Percentiles rank a stretch among this genome's conserved stretches.
phyloP scores from a whole-genome alignment of 2,888 invertebrate genomes.

The Seira musarum region DNA sequence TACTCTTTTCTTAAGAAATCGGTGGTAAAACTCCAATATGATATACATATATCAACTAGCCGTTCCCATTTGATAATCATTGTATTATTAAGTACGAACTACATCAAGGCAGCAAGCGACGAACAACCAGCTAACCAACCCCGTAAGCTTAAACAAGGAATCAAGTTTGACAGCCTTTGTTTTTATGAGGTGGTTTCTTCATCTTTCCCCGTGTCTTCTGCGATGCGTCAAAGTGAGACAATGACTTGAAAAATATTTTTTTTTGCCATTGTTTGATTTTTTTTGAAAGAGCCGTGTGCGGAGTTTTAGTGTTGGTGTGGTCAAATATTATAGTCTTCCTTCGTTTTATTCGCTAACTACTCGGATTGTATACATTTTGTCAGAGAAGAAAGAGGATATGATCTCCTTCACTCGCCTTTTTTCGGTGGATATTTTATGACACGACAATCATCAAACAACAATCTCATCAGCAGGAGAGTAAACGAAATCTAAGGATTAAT shows the following conservation, averaged over 20 bases:
- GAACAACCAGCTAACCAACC: neutral
- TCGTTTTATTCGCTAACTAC: too few species aligned
- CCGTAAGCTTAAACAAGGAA: conserved; percentile 51
- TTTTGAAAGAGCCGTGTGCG: conserved; percentile 8
- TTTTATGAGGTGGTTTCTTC: conserved; percentile 58
- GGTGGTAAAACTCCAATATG: neutral
- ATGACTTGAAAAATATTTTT: conserved; percentile 34
- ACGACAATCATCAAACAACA: conserved; percentile 34
- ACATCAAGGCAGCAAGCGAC: conserved; percentile 20
- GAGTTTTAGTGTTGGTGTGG: conserved; percentile 25
- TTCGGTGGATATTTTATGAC: conserved; percentile 54
- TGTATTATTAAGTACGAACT: conserved; percentile 48
- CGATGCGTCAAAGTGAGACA: conserved; percentile 55
- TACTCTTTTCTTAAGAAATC: neutral
- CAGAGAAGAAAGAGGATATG: neutral
- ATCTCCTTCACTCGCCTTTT: conserved; percentile 6
- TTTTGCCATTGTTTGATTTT: conserved; percentile 11
- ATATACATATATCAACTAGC: neutral
- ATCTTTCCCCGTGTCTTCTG: conserved; percentile 50
- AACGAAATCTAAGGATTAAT: conserved; percentile 3
- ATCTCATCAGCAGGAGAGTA: conserved; percentile 27
- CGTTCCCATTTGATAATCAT: conserved; percentile 29
- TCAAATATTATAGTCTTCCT: conserved; percentile 23
- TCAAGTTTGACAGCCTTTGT: conserved; percentile 65
- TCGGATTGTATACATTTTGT: neutral